Evolutionary conservation across 2,888 invertebrate species (phyloP).

Genomic region (Ashinkailepas kermadecensis): DNA sequence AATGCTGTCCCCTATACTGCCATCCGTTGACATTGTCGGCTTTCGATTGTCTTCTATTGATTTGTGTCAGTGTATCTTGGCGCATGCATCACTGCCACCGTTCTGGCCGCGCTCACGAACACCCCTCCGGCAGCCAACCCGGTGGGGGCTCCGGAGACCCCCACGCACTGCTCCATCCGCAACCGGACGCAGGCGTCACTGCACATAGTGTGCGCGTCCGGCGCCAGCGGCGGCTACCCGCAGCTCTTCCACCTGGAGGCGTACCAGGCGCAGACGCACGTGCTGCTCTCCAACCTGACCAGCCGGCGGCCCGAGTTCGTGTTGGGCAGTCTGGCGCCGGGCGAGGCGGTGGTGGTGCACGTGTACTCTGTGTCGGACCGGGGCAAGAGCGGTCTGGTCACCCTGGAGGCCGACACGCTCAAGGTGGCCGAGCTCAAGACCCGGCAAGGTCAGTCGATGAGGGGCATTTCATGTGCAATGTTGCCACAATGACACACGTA

Average conservation of each 20-base stretch:
- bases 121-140: background rate
- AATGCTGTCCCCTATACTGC: too few species aligned
- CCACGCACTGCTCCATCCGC: slow-evolving; percentile 30
- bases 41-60: too few species aligned
- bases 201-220: slow-evolving; percentile 29
- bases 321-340: slow-evolving; percentile 2
- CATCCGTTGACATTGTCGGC: too few species aligned
- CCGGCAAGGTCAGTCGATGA: background rate
- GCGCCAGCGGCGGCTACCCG: slow-evolving; percentile 31
- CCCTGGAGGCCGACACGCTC: slow-evolving; percentile 8
- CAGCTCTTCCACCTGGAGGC: slow-evolving; percentile 31
- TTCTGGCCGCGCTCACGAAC: too few species aligned
- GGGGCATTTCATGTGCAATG: too few species aligned
- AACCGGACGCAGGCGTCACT: slow-evolving; percentile 30
- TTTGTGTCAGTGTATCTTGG: too few species aligned
- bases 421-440: slow-evolving; percentile 15
- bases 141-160: slow-evolving; percentile 29
- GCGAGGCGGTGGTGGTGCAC: slow-evolving; percentile 16
- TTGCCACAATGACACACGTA: too few species aligned
- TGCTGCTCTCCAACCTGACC: slow-evolving; percentile 8
- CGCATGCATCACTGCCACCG: too few species aligned
- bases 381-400: slow-evolving; percentile 6
- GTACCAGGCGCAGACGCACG: slow-evolving; percentile 7
- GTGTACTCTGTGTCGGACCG: slow-evolving; percentile 9
- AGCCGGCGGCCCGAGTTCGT: background rate